A percentile compares a stretch with the other conserved stretches of the same genome.
phyloP scores from a whole-genome alignment of 2,113 vertebrate species.

The Daubentonia madagascariensis region DNA sequence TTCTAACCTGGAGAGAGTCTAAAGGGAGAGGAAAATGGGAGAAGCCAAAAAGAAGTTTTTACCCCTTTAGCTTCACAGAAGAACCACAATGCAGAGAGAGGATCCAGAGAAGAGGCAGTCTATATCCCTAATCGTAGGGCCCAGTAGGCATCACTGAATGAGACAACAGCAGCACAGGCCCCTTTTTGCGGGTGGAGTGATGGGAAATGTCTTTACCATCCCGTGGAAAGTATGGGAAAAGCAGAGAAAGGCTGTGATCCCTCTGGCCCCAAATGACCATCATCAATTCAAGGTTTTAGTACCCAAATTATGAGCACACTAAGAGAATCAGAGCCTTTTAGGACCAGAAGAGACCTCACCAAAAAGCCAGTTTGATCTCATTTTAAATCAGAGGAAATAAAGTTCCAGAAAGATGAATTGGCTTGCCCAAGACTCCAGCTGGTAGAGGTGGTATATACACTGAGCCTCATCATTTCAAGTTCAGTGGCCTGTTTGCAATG shows the following conservation, averaged over 20 bases:
- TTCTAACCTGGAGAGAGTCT: background rate
- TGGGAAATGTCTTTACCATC: background rate
- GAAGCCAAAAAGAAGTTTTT: background rate
- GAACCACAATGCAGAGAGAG: background rate
- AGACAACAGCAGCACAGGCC: background rate
- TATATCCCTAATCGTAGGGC: background rate
- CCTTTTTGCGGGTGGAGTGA: background rate
- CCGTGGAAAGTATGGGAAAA: background rate
- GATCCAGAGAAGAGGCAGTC: background rate
- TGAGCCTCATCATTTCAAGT: background rate
- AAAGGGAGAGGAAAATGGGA: background rate
- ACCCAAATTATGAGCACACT: background rate
- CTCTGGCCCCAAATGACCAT: background rate
- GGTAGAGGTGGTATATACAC: background rate
- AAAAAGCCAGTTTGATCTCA: background rate
- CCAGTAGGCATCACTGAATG: background rate
- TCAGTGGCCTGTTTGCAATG: background rate
- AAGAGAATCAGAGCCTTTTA: background rate
- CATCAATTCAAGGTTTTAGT: background rate
- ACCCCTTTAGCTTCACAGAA: background rate
- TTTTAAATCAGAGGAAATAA: constrained; percentile 1
- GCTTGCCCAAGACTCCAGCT: background rate
- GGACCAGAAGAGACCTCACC: background rate
- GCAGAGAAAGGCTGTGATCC: background rate
- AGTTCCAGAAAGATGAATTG: background rate